Evolutionary conservation across 2,113 vertebrate species (phyloP).

Genomic region (Tupaia chinensis): DNA sequence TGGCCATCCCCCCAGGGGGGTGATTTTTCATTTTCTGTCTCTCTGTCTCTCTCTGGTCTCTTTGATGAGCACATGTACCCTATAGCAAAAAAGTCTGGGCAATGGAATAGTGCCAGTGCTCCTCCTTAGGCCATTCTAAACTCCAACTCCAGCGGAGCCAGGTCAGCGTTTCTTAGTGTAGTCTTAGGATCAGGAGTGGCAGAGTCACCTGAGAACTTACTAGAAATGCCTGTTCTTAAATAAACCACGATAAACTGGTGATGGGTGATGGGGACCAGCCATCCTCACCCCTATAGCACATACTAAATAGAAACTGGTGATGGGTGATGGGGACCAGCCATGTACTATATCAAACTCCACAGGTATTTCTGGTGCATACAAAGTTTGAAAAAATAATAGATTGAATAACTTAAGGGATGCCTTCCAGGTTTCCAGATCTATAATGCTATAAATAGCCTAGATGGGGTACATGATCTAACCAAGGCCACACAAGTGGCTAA

Average conservation of each 20-base stretch:
- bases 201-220: background rate
- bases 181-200: too few species aligned
- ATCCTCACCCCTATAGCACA: background rate
- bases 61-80: too few species aligned
- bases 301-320: background rate
- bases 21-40: too few species aligned
- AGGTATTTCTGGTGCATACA: background rate
- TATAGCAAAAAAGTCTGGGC: background rate
- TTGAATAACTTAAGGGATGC: background rate
- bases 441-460: slow-evolving; percentile 17
- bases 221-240: background rate
- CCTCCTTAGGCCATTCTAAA: background rate
- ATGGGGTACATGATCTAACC: background rate
- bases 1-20: too few species aligned
- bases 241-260: too few species aligned
- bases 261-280: too few species aligned
- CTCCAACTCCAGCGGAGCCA: background rate
- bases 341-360: background rate
- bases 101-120: too few species aligned
- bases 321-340: background rate
- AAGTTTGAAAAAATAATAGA: background rate
- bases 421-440: background rate
- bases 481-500: slow-evolving; percentile 11
- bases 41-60: too few species aligned
- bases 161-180: background rate